Base-by-base conservation (phyloP, 2,797 vertebrate genomes). In the Poeciliopsis presidionis region DNA sequence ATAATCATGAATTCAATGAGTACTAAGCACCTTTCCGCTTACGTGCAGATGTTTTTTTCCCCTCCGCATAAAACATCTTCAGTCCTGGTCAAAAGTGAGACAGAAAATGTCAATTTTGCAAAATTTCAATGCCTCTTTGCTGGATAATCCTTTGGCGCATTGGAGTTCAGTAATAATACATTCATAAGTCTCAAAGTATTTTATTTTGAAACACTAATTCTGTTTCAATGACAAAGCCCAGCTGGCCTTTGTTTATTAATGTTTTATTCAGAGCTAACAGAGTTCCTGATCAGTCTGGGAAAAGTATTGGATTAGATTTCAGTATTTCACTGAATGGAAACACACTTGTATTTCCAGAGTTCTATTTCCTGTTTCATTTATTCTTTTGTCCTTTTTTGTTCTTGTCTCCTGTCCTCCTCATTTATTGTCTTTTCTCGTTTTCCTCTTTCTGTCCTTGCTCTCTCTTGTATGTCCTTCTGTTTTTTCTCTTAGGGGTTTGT, bases 1-100 rank as follows among this genome's bases (percentile, higher is more conserved):
- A 79, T 75, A 36, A 78, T 14, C 22, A n/a, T 77, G 72, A 83
- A 73, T 75, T 86, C 28, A 39, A 47, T 80, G 81, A 75, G 18
- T 46, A 79, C 80, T 49, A 49, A 79, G 73, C 9, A 47, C 4
- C 33, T 51, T 22, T 16, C 53, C 67, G 14, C 43, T 70, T 70
- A 4, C n/a, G 16, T 45, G 0, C 67, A 46, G 43, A 46, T 45
- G 28, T n/a, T 30, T 45, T 30, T 7, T 8, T 11, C 8, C 7
- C 51, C 6, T 25, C 25, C 7, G 8, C 13, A 7, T 28, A 70
- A 70, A 70, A 16, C 13, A 16, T 28, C 13, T 28, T 1, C 25
- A 70, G 41, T 45, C 12, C 46, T 45, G 6, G 43, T 70, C 43
- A 46, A 70, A 70, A 3, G 5, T 70, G n/a, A 28, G 67, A 25